Evolutionary conservation across 2,888 invertebrate genomes (phyloP), one percentile per base, ranked within the genome.

Genomic region (Cerastis rubricosa): DNA sequence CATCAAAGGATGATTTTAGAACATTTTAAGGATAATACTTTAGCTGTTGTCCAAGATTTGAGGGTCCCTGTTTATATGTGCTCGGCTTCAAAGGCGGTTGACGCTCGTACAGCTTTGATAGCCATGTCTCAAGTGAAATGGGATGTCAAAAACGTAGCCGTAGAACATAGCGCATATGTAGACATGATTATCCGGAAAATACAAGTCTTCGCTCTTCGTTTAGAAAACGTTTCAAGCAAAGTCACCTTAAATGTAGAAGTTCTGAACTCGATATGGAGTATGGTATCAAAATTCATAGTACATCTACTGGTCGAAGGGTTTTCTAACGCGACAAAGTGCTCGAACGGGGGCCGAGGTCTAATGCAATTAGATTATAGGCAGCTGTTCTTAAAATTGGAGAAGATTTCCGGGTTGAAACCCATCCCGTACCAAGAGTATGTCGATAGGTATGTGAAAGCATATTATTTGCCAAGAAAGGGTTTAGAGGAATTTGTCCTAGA

Each of bases 291-390:
- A 91, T 98, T 99, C 76, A 97, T 99, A 12, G 98, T 99, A 9
- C 98, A 98, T 91, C 97, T 99, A 49, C 96, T 99, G 83, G 99
- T 99, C 0, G 99, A 99, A 96, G 99, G 99, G 49, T 99, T 98
- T 95, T 98, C 99, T 0, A 98, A 98, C 90, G 98, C 99, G 0
- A 99, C 98, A 82, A 99, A 99, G 93, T 99, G 99, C 94, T 98
- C 99, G 0, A 99, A 99, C 88, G 99, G 99, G 43, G 99, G 99
- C 0, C 97, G 99, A 59, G 99, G 99, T 0, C 95, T 99, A 17
- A 99, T 99, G 99, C 99, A 99, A 92, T 96, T 99, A 40, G 99
- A 99, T 96, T 99, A 99, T 91, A 98, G 99, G 12, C 99, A 99
- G 93, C 98, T 99, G 82, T 97, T 99, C 86, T 98, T 98, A 40